Conservation (phyloP, 2,888 invertebrate species). For the Abscondita cerata region DNA sequence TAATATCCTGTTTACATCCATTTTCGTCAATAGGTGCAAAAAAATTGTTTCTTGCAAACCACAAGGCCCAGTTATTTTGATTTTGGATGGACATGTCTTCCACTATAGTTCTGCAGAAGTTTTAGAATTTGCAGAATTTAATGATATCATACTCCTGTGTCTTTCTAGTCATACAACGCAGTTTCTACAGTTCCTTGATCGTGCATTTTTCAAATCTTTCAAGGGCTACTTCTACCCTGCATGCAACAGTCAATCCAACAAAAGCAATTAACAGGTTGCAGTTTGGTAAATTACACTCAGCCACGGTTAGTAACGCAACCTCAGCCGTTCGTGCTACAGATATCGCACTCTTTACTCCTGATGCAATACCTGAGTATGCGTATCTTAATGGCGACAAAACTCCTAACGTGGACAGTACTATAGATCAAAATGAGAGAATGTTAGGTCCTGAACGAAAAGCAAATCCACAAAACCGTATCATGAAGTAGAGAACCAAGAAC, state of each 20-base stretch:
- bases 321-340: too few species aligned
- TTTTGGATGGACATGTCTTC: neutral
- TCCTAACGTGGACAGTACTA: too few species aligned
- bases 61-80: neutral
- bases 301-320: too few species aligned
- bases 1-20: too few species aligned
- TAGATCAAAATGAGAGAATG: too few species aligned
- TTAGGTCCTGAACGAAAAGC: too few species aligned
- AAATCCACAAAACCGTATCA: too few species aligned
- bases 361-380: too few species aligned
- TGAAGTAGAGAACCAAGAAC: too few species aligned
- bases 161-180: neutral
- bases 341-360: too few species aligned
- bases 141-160: neutral
- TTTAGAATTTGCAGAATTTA: neutral
- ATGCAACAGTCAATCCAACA: neutral
- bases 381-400: too few species aligned
- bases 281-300: conserved; percentile 3
- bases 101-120: neutral
- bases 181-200: neutral
- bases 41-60: conserved; percentile 4
- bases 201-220: neutral
- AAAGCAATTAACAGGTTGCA: neutral
- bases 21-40: too few species aligned
- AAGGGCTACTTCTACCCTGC: neutral